These are phyloP conservation scores for Drosophila prosaltans DNA, from an alignment of 1,140 invertebrate species.

Conservation along the genomic window DNA sequence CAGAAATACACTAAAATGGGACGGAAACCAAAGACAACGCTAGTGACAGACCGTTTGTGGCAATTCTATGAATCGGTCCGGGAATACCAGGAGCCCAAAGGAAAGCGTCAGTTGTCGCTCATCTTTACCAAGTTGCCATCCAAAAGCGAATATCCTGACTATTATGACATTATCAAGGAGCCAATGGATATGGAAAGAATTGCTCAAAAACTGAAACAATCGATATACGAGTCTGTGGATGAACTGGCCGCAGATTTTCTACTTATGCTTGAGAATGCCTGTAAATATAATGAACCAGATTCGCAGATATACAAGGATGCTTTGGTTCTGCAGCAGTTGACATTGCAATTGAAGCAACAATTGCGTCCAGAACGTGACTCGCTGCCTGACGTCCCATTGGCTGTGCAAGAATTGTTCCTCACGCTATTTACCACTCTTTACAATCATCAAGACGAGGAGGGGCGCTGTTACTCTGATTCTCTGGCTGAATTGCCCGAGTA, in stretches of 20 bases:
- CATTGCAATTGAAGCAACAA: slow-evolving; percentile 95
- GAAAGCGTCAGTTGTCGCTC: slow-evolving; percentile 90
- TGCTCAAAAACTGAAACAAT: slow-evolving; percentile 92
- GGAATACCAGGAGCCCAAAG: slow-evolving; percentile 95
- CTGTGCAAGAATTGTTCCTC: slow-evolving; percentile 95
- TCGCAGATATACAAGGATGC: slow-evolving; percentile 99
- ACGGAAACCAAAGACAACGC: slow-evolving; percentile 83
- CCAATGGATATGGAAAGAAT: slow-evolving; percentile 99
- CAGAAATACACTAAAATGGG: slow-evolving; percentile 72
- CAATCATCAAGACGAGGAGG: slow-evolving; percentile 98
- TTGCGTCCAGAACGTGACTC: slow-evolving; percentile 92
- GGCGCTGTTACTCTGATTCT: slow-evolving; percentile 97
- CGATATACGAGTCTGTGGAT: slow-evolving; percentile 92
- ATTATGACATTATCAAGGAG: slow-evolving; percentile 98
- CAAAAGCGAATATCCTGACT: slow-evolving; percentile 97
- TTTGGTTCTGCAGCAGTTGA: slow-evolving; percentile 94
- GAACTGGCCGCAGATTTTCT: slow-evolving; percentile 96
- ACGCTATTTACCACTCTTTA: slow-evolving; percentile 97
- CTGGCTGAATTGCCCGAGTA: slow-evolving; percentile 96
- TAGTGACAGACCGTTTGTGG: slow-evolving; percentile 88
- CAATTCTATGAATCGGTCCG: slow-evolving; percentile 95
- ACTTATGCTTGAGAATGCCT: slow-evolving; percentile 99
- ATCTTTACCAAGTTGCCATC: slow-evolving; percentile 98
- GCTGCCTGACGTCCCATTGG: slow-evolving; percentile 93
- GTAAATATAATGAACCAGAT: slow-evolving; percentile 99